A percentile compares a stretch with the other conserved stretches of the same genome.
Conservation (phyloP, 2,113 vertebrate species). For the Dinomys branickii region DNA sequence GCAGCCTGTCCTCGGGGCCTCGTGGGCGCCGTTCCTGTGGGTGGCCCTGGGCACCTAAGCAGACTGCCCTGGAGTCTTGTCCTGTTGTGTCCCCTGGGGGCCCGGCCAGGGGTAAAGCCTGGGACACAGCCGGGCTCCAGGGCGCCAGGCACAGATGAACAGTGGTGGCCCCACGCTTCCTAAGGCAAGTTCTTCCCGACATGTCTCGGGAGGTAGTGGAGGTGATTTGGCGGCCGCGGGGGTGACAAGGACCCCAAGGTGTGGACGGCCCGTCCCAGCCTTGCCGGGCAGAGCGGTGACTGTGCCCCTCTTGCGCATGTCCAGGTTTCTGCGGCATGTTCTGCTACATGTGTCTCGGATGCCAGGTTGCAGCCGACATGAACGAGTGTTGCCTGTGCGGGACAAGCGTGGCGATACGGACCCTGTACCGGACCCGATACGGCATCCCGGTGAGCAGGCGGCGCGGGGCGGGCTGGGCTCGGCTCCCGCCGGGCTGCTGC, state of each 20-base stretch:
- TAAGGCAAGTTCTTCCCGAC: not conserved
- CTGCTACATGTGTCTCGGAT: constrained; percentile 84
- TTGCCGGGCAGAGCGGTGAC: not conserved
- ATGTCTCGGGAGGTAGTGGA: not conserved
- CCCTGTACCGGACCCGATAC: constrained; percentile 91
- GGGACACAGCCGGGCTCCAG: not conserved
- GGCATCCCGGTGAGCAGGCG: constrained; percentile 86
- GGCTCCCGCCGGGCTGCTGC: too few species aligned
- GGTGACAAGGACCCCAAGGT: not conserved
- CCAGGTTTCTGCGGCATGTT: constrained; percentile 86
- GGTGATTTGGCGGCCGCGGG: not conserved
- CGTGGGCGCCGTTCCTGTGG: not conserved
- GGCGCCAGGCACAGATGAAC: too few species aligned
- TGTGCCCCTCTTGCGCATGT: not conserved
- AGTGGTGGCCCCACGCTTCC: not conserved
- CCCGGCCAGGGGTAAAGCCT: not conserved
- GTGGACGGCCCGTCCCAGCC: not conserved
- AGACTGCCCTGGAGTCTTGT: not conserved
- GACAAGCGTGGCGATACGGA: constrained; percentile 84
- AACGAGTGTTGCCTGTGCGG: constrained; percentile 90
- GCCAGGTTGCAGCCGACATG: constrained; percentile 89
- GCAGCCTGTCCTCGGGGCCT: not conserved
- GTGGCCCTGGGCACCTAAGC: not conserved
- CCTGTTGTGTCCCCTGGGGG: not conserved
- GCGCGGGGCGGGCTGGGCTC: too few species aligned